These are phyloP conservation scores for Lutraria lutraria DNA, from an alignment of 2,888 invertebrate species.

Conservation along the genomic window DNA sequence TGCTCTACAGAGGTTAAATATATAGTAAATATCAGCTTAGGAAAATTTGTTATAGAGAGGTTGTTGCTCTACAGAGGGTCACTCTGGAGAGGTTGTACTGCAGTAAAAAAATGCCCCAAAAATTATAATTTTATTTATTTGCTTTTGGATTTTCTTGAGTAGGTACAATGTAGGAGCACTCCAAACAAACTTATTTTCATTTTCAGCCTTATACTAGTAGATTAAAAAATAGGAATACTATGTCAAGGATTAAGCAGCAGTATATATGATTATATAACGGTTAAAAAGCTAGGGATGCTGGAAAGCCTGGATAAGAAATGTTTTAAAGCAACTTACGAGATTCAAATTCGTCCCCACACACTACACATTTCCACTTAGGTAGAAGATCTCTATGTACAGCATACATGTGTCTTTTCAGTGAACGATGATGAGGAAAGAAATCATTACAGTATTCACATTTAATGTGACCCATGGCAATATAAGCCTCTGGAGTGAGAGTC, in stretches of 20 bases:
- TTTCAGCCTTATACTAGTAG: background rate
- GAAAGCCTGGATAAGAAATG: background rate
- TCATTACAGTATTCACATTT: constrained; percentile 7
- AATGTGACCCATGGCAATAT: background rate
- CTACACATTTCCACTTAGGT: background rate
- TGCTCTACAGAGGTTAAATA: too few species aligned
- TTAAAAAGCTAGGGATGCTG: background rate
- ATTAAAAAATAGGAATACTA: background rate
- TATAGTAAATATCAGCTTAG: too few species aligned
- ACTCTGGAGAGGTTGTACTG: too few species aligned
- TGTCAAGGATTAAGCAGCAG: too few species aligned
- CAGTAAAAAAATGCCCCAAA: too few species aligned
- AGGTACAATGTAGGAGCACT: background rate
- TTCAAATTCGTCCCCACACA: constrained; percentile 25
- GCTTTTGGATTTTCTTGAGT: too few species aligned
- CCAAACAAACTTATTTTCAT: background rate
- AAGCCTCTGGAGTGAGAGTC: background rate
- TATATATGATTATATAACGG: too few species aligned
- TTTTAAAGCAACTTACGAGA: background rate
- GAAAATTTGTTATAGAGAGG: too few species aligned
- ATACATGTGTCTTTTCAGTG: constrained; percentile 15
- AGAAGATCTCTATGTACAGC: constrained; percentile 18
- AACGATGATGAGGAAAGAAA: background rate
- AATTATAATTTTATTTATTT: too few species aligned
- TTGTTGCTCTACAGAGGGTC: too few species aligned